Percentiles rank a stretch among this genome's conserved stretches.
These are phyloP conservation scores for Lerema accius DNA, from an alignment of 1,140 invertebrate genomes.

Conservation along the genomic window DNA sequence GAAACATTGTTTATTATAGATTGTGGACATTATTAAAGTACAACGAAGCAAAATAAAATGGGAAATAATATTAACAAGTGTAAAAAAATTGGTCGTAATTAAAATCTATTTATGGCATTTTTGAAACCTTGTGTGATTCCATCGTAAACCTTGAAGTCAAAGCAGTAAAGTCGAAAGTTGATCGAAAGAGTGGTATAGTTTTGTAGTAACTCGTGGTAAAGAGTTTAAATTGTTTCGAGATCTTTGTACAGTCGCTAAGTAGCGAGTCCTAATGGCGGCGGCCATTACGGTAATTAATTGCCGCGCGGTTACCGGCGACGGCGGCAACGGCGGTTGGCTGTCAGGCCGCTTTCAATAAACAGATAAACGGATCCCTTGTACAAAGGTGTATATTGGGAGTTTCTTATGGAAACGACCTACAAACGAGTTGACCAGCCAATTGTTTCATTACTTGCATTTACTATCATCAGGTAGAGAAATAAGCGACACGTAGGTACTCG, in stretches of 20 bases:
- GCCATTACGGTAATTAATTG: conserved; percentile 26
- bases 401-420: no score
- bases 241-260: conserved; percentile 29
- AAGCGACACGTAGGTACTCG: no score
- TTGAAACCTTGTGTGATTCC: neutral
- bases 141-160: neutral
- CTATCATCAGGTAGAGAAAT: no score
- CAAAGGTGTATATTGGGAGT: no score
- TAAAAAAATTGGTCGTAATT: neutral
- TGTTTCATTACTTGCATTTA: no score
- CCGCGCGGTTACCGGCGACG: conserved; percentile 18
- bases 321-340: no score
- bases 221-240: conserved; percentile 21
- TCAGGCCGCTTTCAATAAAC: conserved; percentile 13
- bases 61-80: no score
- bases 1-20: no score
- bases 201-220: conserved; percentile 8
- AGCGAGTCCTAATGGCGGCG: conserved; percentile 21
- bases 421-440: no score
- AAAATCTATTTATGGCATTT: neutral
- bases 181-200: neutral
- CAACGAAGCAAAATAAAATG: conserved; percentile 8
- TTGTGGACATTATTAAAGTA: no score
- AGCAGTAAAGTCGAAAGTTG: neutral
- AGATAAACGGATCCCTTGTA: conserved; percentile 3